Evolutionary conservation across 1,140 invertebrate species (phyloP).

Genomic region (Cydia strobilella): DNA sequence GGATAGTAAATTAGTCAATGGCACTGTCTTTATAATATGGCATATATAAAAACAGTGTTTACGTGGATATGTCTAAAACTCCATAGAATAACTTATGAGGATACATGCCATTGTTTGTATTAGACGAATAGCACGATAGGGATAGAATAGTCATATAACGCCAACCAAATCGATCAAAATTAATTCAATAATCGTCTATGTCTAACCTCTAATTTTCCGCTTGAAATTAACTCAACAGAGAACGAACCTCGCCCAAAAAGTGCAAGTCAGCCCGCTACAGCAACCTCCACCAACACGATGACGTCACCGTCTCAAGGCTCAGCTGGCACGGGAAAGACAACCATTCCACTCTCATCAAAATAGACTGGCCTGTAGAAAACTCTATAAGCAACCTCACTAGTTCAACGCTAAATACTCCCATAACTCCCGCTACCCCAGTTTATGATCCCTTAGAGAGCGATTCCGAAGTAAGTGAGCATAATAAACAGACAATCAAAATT

Average conservation of each 20-base stretch:
- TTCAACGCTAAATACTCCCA: conserved; percentile 58
- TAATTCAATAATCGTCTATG: background rate
- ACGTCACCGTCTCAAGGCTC: conserved; percentile 49
- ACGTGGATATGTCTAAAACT: too few species aligned
- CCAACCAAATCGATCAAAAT: conserved; percentile 11
- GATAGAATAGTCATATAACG: background rate
- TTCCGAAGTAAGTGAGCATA: conserved; percentile 62
- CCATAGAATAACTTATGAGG: too few species aligned
- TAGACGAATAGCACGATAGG: background rate
- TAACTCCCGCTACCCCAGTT: conserved; percentile 60
- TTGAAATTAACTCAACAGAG: conserved; percentile 56
- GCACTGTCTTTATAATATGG: too few species aligned
- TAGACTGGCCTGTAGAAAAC: conserved; percentile 68
- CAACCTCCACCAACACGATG: conserved; percentile 57
- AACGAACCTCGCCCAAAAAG: conserved; percentile 69
- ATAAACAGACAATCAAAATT: conserved; percentile 69
- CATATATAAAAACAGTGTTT: too few species aligned
- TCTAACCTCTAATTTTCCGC: conserved; percentile 37
- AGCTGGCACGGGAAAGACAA: conserved; percentile 73
- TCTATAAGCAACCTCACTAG: conserved; percentile 57
- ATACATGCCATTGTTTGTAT: too few species aligned
- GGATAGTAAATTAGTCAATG: too few species aligned
- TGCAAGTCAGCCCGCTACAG: conserved; percentile 55
- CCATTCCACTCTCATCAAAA: conserved; percentile 69
- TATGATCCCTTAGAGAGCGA: conserved; percentile 72